These are phyloP conservation scores for Stratiolaelaps scimitus DNA, from an alignment of 1,140 invertebrate genomes.

Conservation along the genomic window DNA sequence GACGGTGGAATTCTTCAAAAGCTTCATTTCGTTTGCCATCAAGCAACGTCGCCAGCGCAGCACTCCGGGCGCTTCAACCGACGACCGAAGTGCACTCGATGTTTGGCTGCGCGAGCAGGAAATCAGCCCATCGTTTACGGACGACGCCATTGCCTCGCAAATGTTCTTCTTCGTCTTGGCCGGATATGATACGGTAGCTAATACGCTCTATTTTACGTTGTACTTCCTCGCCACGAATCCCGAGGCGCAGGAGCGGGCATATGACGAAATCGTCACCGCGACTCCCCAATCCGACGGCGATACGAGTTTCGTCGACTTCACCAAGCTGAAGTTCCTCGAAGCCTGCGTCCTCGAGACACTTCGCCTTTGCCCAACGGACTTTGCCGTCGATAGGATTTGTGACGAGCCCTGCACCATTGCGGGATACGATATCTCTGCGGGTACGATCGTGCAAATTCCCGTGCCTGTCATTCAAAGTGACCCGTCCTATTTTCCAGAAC, in stretches of 20 bases:
- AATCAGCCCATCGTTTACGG: background rate
- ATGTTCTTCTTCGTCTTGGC: background rate
- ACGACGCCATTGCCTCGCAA: background rate
- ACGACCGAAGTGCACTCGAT: background rate
- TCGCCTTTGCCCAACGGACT: background rate
- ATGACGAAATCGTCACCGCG: background rate
- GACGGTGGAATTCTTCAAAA: background rate
- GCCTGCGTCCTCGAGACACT: conserved; percentile 5
- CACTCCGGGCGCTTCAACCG: background rate
- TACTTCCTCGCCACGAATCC: conserved; percentile 14
- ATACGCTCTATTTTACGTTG: background rate
- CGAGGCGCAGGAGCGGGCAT: background rate
- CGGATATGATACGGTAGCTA: background rate
- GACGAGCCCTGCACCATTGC: background rate
- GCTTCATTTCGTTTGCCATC: background rate
- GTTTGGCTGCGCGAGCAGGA: background rate
- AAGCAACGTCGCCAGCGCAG: background rate
- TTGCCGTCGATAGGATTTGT: background rate
- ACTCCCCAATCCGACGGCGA: background rate
- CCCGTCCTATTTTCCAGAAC: background rate
- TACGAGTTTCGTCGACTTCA: background rate
- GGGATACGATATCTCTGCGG: background rate
- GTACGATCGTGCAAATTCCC: background rate
- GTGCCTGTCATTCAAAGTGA: background rate
- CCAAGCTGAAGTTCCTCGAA: conserved; percentile 4